Percentiles rank a stretch among this genome's conserved stretches.
phyloP scores from a whole-genome alignment of 2,797 vertebrate species.

The Sebastes taczanowskii region DNA sequence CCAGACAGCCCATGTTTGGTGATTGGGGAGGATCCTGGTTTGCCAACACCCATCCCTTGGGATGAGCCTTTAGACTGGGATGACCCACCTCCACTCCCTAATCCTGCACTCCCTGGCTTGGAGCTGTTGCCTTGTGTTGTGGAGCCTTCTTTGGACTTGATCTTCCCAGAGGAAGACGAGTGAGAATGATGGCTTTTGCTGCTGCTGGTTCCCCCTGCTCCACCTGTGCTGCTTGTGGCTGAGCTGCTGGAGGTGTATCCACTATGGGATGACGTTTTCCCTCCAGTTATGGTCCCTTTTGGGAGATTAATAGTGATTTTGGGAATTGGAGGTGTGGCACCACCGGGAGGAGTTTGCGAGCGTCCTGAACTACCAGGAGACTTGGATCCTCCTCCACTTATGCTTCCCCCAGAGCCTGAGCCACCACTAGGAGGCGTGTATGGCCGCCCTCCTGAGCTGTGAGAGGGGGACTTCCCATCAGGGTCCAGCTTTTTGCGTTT shows the following conservation, averaged over 20 bases:
- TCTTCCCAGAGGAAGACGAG: conserved; percentile 95
- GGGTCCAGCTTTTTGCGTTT: conserved; percentile 95
- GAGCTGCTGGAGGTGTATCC: conserved; percentile 93
- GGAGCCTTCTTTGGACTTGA: conserved; percentile 94
- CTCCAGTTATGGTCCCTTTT: conserved; percentile 94
- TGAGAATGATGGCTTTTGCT: conserved; percentile 98
- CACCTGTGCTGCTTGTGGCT: conserved; percentile 77
- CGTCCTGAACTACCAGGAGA: conserved; percentile 95
- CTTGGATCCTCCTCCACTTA: conserved; percentile 94
- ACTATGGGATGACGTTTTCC: conserved; percentile 93
- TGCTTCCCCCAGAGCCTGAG: conserved; percentile 85
- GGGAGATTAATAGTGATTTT: conserved; percentile 99
- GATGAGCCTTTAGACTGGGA: conserved; percentile 92
- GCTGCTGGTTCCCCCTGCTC: conserved; percentile 76
- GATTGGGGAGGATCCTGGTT: conserved; percentile 95
- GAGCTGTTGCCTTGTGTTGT: conserved; percentile 86
- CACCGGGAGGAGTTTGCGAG: conserved; percentile 96
- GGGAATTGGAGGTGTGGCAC: conserved; percentile 95
- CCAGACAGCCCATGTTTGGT: conserved; percentile 94
- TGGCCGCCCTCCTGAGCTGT: conserved; percentile 91
- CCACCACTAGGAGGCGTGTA: conserved; percentile 96
- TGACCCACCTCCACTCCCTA: conserved; percentile 74
- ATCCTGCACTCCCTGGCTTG: conserved; percentile 86
- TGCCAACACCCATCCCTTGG: conserved; percentile 91
- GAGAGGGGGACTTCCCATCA: conserved; percentile 96